Evolutionary conservation across 2,888 invertebrate species (phyloP).

Genomic region (Volucella zonaria): DNA sequence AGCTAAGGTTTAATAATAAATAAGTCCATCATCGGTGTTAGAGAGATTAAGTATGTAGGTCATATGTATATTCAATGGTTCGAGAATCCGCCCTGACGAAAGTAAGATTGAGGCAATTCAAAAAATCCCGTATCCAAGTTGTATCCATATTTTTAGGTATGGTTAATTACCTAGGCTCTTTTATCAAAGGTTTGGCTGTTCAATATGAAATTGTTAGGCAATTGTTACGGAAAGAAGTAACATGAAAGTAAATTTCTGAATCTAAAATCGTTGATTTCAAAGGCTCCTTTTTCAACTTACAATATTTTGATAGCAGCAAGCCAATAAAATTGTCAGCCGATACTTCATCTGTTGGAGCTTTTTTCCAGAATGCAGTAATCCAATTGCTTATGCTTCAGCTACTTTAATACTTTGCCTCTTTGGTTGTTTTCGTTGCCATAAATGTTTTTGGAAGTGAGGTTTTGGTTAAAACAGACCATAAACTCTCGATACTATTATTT

Average conservation of each 20-base stretch:
- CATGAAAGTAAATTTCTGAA: conserved; percentile 27
- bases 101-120: conserved; percentile 37
- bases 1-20: conserved; percentile 25
- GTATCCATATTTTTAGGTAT: conserved; percentile 37
- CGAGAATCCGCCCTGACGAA: conserved; percentile 18
- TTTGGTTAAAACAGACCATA: too few species aligned
- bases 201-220: conserved; percentile 25
- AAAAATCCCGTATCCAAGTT: conserved; percentile 25
- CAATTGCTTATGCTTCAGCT: too few species aligned
- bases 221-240: conserved; percentile 35
- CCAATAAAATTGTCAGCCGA: not conserved
- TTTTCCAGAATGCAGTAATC: too few species aligned
- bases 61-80: conserved; percentile 32
- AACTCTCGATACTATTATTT: too few species aligned
- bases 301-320: not conserved
- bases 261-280: conserved; percentile 2
- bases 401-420: too few species aligned
- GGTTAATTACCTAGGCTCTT: conserved; percentile 28
- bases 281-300: conserved; percentile 7
- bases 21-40: conserved; percentile 24
- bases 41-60: conserved; percentile 43
- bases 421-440: too few species aligned
- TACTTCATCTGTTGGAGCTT: too few species aligned
- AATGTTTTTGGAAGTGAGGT: too few species aligned
- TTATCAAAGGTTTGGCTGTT: conserved; percentile 40